phyloP scores from a whole-genome alignment of 2,888 invertebrate species.

The Drosophila incognita region DNA sequence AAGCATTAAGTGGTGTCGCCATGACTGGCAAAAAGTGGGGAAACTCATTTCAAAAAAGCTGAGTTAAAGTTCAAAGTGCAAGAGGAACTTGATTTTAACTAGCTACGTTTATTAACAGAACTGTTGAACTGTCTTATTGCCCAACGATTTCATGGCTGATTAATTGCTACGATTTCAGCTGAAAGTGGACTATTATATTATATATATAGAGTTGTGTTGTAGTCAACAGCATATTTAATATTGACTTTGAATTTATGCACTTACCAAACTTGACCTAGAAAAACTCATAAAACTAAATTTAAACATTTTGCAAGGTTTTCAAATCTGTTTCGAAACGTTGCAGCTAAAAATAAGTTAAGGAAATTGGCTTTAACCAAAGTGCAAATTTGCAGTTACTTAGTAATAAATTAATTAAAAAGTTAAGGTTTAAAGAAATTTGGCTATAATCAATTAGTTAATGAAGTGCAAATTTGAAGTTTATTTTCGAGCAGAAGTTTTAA shows the following conservation, averaged over 20 bases:
- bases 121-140: not conserved
- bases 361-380: not conserved
- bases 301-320: not conserved
- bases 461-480: not conserved
- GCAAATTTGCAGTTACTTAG: not conserved
- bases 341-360: not conserved
- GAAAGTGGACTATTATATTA: not conserved
- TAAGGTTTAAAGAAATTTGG: not conserved
- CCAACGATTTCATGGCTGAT: not conserved
- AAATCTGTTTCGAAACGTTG: not conserved
- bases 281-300: not conserved
- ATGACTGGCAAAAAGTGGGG: conserved; percentile 20
- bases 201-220: not conserved
- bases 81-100: conserved; percentile 3
- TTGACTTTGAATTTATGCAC: not conserved
- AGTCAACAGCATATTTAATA: not conserved
- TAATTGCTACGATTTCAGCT: not conserved
- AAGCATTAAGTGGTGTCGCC: conserved; percentile 50
- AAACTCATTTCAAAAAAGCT: not conserved
- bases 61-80: conserved; percentile 31
- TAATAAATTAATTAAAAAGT: not conserved
- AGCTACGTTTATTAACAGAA: not conserved
- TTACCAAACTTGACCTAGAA: not conserved
- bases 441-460: not conserved
- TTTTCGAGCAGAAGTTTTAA: not conserved